Base-by-base conservation (phyloP, 2,888 invertebrate genomes). In the Dicyrtomina minuta region DNA sequence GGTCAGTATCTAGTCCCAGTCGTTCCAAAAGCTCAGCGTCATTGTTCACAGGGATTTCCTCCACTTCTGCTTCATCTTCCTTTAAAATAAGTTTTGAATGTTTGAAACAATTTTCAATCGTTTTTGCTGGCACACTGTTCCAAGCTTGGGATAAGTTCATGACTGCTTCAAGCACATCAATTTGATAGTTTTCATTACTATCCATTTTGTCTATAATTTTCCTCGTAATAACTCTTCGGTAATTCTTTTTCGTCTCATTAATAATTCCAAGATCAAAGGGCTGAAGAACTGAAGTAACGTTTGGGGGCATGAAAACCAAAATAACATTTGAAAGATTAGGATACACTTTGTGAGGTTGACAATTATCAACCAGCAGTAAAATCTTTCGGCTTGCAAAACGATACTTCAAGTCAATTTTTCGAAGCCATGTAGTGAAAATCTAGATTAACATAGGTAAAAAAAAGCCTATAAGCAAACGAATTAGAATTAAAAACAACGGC, bases 291-390 rank as follows among this genome's bases (percentile, higher is more conserved):
- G 49, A 62, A 8, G 62, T 62, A 22, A 24, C 46, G 22, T 62
- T 62, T 1, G 49, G 49, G 4, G 46, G 62, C 3, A 62, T 20
- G 20, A 27, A 62, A 5, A 49, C 24, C 27, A 62, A n/a, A 12
- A 49, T 44, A 1, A 62, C n/a, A 17, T 62, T 62, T 1, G 3
- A 12, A 27, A 49, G 17, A n/a, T 6, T 8, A 1, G n/a, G 3
- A 12, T 62, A 1, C 4, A 44, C 17, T 4, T 20, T 43, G 49
- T 74, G 74, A 4, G 74, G 39, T 1, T 66, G 3, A 46, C 69
- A 70, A 17, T 70, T 74, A 41, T 74, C 74, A 5, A 74, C 0
- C 2, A 72, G 8, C 26, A 74, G 20, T 12, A 74, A 22, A 46
- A 74, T 71, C 43, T 71, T 72, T 22, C 71, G 26, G 8, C 55